These are phyloP conservation scores for Apantesis nais DNA, from an alignment of 2,888 invertebrate species.

Conservation along the genomic window DNA sequence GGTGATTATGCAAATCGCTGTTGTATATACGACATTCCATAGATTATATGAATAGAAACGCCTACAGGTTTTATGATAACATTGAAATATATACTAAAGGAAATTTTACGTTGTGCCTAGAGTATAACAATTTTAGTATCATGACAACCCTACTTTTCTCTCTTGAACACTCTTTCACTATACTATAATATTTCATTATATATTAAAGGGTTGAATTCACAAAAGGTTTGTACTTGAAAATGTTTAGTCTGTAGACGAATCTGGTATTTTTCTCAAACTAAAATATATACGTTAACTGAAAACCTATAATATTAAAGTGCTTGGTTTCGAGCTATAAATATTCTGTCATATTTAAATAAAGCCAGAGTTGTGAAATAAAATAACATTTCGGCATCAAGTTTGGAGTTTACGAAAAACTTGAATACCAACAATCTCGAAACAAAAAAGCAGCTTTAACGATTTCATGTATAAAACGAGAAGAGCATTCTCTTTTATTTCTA, in stretches of 20 bases:
- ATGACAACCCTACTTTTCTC: conserved; percentile 2
- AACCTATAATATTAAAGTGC: conserved; percentile 21
- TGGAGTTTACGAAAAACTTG: conserved; percentile 36
- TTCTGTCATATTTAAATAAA: conserved; percentile 33
- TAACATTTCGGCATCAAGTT: conserved; percentile 40
- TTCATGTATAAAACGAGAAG: conserved; percentile 49
- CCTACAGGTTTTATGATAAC: conserved; percentile 32
- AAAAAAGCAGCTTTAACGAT: conserved; percentile 48
- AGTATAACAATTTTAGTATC: conserved; percentile 19
- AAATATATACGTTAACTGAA: conserved; percentile 9
- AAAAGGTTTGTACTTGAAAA: neutral
- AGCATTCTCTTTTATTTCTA: conserved; percentile 48
- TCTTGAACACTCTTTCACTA: neutral
- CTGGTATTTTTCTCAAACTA: conserved; percentile 1
- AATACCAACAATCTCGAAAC: conserved; percentile 36
- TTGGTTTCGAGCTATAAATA: conserved; percentile 23
- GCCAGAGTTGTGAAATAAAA: conserved; percentile 33
- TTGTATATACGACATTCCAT: conserved; percentile 32
- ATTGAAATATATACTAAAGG: conserved; percentile 28
- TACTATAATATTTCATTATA: conserved; percentile 3
- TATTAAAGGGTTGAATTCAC: conserved; percentile 12
- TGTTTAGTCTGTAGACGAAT: neutral
- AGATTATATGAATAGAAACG: conserved; percentile 31
- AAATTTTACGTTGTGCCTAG: conserved; percentile 20
- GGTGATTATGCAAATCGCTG: conserved; percentile 39